These are phyloP conservation scores for Pseudeuparius sepicola DNA, from an alignment of 2,888 invertebrate genomes.

Conservation along the genomic window DNA sequence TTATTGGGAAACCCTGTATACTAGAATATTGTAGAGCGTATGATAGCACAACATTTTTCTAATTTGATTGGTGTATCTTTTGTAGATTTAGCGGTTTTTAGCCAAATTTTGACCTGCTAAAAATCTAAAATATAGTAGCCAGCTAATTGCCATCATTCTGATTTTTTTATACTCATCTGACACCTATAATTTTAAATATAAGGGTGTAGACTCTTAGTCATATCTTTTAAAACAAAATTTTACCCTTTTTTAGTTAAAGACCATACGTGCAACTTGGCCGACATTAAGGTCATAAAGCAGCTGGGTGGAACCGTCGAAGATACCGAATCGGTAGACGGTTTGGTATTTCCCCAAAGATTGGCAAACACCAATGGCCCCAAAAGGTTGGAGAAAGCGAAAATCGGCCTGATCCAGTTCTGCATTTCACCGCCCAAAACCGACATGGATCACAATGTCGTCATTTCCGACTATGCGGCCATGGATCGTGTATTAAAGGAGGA, in stretches of 20 bases:
- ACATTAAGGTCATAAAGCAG: slow-evolving; percentile 95
- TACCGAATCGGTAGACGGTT: slow-evolving; percentile 89
- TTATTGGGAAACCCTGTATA: no score
- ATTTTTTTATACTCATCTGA: no score
- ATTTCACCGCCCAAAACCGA: slow-evolving; percentile 99
- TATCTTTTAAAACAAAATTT: no score
- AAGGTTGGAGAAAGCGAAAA: slow-evolving; percentile 93
- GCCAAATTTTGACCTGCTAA: no score
- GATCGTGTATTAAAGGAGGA: slow-evolving; percentile 97
- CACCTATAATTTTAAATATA: no score
- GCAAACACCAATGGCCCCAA: slow-evolving; percentile 87
- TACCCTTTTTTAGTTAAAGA: slow-evolving; percentile 44
- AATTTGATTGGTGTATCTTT: no score
- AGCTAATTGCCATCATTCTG: no score
- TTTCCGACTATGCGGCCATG: slow-evolving; percentile 99
- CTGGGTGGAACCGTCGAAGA: slow-evolving; percentile 97
- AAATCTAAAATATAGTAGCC: no score
- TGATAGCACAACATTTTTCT: no score
- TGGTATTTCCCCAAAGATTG: slow-evolving; percentile 85
- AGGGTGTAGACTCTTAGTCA: no score
- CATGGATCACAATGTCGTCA: slow-evolving; percentile 94
- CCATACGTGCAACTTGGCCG: slow-evolving; percentile 76
- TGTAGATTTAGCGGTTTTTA: no score
- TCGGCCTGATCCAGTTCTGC: slow-evolving; percentile 98
- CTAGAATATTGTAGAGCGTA: no score